Base-by-base conservation (phyloP, 2,113 vertebrate genomes). In the Callipepla californica region DNA sequence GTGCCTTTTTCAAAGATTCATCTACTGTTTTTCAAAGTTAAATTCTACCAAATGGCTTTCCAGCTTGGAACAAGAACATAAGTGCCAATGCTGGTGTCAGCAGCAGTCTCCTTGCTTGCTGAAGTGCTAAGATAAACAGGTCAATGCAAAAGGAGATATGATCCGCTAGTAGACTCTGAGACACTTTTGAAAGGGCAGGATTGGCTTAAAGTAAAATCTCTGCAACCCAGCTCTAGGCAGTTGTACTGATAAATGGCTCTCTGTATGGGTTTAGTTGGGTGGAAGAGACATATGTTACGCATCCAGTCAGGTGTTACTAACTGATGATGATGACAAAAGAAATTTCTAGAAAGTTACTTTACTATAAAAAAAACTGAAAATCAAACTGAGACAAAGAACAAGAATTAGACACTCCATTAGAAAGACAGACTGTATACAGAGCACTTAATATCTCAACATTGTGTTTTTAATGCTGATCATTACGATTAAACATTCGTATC, bases 51-150 rank as follows among this genome's bases (percentile, higher is more conserved):
- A 83, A 73, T 84, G 34, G 32, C 75, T 96, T 97, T 94, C 47
- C 87, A 83, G 70, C 74, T 88, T 40, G 42, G 59, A 76, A 42
- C 18, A 89, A 79, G 65, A 38, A 53, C 55, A 47, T 67, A 58
- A 53, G 23, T 55, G n/a, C 42, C 91, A 89, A 65, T 90, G 92
- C 40, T 96, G 89, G 96, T 85, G 59, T 88, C 88, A 94, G 79
- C 89, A 91, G 59, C 84, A 83, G 30, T 73, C 10, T 83, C 34
- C 63, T 59, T 95, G 62, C 66, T 84, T 85, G 87, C 84, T 65
- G 22, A 93, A 93, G 85, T 78, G 92, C 65, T 40, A 93, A 95
- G 93, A 96, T 95, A 94, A 97, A 96, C 76, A 96, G 80, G 90
- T 68, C 80, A 95, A 9, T 86, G 42, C 63, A 88, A 53, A 76